Evolutionary conservation across 1,140 invertebrate species (phyloP), one percentile per base, ranked within the genome.

Genomic region (Anoplophora glabripennis): DNA sequence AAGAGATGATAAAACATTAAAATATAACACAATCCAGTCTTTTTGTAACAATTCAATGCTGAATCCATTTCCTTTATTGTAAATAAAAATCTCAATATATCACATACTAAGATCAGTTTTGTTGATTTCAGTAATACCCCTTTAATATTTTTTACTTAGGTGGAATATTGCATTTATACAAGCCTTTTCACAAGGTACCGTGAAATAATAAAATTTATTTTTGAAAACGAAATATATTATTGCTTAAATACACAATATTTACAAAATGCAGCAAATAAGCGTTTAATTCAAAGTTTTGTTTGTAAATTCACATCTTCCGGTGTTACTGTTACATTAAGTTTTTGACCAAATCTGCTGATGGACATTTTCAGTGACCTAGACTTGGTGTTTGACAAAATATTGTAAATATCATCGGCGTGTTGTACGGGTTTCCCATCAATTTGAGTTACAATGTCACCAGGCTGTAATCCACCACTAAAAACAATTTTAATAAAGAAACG

Each of bases 391-490:
- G 47, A 53, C 34, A 71, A 51, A 9, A 72, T 28, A 0, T 40
- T 54, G 56, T 73, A 72, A n/a, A 73, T 83, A 72, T 89, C 86
- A 1, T 77, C 76, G 0, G 89, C 84, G 14, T 81, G 81, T 35
- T 76, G 72, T 1, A 93, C 83, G 14, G 82, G 75, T 36, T 83
- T 79, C 0, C 83, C 86, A 75, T 95, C 93, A 10, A 94, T 87
- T 33, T 86, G 80, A 0, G 86, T 88, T 11, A 96, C 86, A 54
- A 96, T 89, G 76, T 96, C 93, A 7, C 92, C 91, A 1, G 89
- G 86, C 68, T 84, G 82, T 9, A 95, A 72, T n/a, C 92, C 93
- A 42, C 85, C 86, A 42, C 91, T 94, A 72, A 21, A 73, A 28
- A 28, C 5, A 28, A 3, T n/a, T n/a, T n/a, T n/a, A n/a, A n/a